Evolutionary conservation across 2,113 vertebrate species (phyloP).

Genomic region (Cichladusa arquata): DNA sequence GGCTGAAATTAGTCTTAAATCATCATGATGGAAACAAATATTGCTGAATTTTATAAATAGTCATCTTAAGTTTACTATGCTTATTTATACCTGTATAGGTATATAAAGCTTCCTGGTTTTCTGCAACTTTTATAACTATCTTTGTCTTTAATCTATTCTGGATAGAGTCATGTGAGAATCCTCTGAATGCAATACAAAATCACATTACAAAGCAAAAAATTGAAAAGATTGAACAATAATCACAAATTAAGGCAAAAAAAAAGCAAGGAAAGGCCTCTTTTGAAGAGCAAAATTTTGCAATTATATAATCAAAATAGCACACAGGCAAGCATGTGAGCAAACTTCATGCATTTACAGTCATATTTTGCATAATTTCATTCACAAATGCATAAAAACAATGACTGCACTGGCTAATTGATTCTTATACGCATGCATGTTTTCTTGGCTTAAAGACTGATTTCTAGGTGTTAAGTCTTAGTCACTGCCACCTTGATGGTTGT

Average conservation of each 20-base stretch:
- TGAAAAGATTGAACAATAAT: background rate
- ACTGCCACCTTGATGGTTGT: background rate
- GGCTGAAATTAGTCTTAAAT: background rate
- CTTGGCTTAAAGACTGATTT: background rate
- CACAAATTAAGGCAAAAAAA: background rate
- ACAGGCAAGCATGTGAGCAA: background rate
- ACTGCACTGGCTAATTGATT: background rate
- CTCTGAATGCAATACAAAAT: background rate
- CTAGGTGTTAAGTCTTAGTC: background rate
- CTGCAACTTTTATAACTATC: background rate
- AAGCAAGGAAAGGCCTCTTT: background rate
- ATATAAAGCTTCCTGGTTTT: background rate
- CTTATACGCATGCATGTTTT: background rate
- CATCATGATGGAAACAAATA: background rate
- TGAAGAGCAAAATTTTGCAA: background rate
- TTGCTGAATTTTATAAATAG: background rate
- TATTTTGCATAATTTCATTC: background rate
- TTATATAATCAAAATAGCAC: background rate
- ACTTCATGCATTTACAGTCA: background rate
- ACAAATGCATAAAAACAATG: background rate
- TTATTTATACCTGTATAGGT: background rate
- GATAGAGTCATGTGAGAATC: accelerated
- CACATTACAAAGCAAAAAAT: background rate
- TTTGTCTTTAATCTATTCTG: background rate
- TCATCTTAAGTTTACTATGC: background rate